phyloP scores from a whole-genome alignment of 1,140 invertebrate species.

The Diachasmimorpha longicaudata region DNA sequence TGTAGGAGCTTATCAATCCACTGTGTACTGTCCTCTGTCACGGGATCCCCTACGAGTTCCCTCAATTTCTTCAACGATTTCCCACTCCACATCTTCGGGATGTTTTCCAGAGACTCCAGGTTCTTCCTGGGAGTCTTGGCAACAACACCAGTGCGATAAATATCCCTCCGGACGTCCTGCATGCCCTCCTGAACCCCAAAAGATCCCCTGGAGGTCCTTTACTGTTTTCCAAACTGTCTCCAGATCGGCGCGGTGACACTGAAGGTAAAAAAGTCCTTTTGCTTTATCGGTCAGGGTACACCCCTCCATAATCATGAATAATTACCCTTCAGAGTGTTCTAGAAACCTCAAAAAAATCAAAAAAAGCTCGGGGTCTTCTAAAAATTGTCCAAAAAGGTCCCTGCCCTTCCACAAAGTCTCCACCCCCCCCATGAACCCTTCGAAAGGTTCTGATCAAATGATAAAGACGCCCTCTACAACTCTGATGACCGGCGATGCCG shows the following conservation, averaged over 20 bases:
- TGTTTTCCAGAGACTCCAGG: neutral
- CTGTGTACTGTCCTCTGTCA: constrained; percentile 25
- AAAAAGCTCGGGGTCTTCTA: too few species aligned
- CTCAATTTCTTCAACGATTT: constrained; percentile 34
- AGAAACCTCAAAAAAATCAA: too few species aligned
- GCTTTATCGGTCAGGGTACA: too few species aligned
- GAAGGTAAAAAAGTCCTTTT: too few species aligned
- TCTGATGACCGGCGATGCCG: too few species aligned
- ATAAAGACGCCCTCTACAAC: neutral
- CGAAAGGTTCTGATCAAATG: too few species aligned
- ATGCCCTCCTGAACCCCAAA: neutral
- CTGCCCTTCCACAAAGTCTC: too few species aligned
- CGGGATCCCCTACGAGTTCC: constrained; percentile 38
- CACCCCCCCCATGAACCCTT: too few species aligned
- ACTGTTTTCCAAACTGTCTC: neutral
- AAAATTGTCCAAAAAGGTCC: too few species aligned
- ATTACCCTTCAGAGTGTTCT: too few species aligned
- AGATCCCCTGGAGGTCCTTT: neutral
- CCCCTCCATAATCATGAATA: too few species aligned
- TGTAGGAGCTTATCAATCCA: constrained; percentile 38
- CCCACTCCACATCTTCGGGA: neutral
- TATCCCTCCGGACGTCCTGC: neutral
- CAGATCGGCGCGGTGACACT: neutral
- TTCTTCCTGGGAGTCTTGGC: neutral
- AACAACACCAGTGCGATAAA: neutral